Base-by-base conservation (phyloP, 2,113 vertebrate genomes). In the Callopanchax toddi region DNA sequence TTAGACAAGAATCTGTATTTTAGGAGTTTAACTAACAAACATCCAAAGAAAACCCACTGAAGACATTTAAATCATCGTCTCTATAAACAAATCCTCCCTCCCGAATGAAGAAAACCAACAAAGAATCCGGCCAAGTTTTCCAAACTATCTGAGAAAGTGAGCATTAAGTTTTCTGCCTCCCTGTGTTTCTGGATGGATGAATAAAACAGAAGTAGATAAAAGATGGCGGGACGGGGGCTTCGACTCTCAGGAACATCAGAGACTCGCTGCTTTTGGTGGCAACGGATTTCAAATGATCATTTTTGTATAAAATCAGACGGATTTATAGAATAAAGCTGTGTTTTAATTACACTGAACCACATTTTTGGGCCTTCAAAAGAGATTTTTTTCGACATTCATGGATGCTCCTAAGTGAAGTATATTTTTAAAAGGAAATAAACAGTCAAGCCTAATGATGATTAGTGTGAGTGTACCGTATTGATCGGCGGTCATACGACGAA, bases 401-500 rank as follows among this genome's bases (percentile, higher is more conserved):
- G 68, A 36, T 17, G 32, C 42, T 10, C 6, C 21, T 40, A 10
- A 55, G 42, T 18, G 22, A 59, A 53, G 46, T 32, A n/a, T n/a
- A n/a, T n/a, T n/a, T n/a, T n/a, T n/a, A n/a, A 37, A 78, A 74
- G 82, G 82, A 76, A 82, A 81, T 82, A 82, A 89, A 84, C 81
- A 72, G 83, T 83, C 81, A 22, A 78, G 75, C 68, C 67, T 87
- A 60, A 67, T 56, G 86, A 82, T 79, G 84, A 89, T 81, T 77
- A 76, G 82, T 78, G 73, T 68, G 64, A 86, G 82, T 80, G 82
- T 56, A 50, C 66, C 1, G 16, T 86, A 88, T 90, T 80, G 88
- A 90, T 90, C 81, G 60, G 81, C 22, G 88, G 85, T 78, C 86
- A 78, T 73, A 78, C 74, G 71, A 81, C 80, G 72, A 85, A 87